Base-by-base conservation (phyloP, 2,797 vertebrate genomes). In the Onychomys leucogaster region DNA sequence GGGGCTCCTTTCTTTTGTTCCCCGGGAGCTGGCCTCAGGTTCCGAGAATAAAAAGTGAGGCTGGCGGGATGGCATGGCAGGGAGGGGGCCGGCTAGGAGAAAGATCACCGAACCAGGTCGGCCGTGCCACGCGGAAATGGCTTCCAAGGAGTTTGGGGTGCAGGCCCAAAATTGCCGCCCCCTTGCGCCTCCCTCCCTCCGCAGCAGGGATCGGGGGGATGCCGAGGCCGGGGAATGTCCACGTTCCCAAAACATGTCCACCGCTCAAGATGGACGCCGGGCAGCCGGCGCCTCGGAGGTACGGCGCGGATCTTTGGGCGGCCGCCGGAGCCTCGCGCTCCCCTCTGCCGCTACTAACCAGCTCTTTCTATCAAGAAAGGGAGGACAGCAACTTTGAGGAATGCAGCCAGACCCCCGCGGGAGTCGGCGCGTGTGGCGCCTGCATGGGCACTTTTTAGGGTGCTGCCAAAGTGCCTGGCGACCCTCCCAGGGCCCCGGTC, bases 201-300 rank as follows among this genome's bases (percentile, higher is more conserved):
- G n/a, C 41, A 0, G 67, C 76, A 32, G 5, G 85, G 55, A n/a
- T 63, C 0, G 19, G 19, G 76, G 93, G 86, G 97, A 97, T 96
- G 69, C 95, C 82, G 92, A 97, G 97, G 97, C 97, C 32, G 89
- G 96, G 97, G 97, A 97, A 98, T 97, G 97, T 97, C 97, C 98
- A 98, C 98, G 98, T 99, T 99, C 98, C 98, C 98, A 99, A 99
- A 99, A 99, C 99, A 99, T 98, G 99, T 99, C 99, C 99, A 99
- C 99, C 98, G 98, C 99, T 99, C 99, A 99, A 99, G 99, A 99
- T 99, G 99, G 99, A 99, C 99, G 99, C 99, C 98, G 98, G 96
- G 97, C 95, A 89, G 96, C 94, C 95, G 97, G 95, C 84, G 97
- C 96, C 91, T 98, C 98, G 89, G 95, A 98, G 98, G 98, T 96